These are phyloP conservation scores for Colletes collaris DNA, from an alignment of 2,888 invertebrate genomes.

Conservation along the genomic window DNA sequence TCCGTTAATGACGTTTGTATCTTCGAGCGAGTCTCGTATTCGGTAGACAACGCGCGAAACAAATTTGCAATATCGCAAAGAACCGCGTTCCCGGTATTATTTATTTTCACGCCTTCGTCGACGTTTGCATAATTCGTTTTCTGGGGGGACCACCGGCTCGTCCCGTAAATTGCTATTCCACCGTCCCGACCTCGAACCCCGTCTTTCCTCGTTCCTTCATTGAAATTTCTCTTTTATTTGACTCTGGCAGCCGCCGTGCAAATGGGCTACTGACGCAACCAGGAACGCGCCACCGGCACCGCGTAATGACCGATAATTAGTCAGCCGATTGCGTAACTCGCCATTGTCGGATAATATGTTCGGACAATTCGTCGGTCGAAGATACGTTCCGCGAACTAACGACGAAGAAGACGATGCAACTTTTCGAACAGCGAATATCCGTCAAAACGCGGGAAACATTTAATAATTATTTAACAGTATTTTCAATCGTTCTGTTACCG, in stretches of 20 bases:
- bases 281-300: slow-evolving; percentile 62
- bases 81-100: no score
- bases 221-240: slow-evolving; percentile 57
- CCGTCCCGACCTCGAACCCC: slow-evolving; percentile 24
- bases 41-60: no score
- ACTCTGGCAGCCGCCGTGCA: slow-evolving; percentile 35
- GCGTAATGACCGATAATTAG: slow-evolving; percentile 77
- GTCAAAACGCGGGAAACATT: no score
- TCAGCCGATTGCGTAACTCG: slow-evolving; percentile 57
- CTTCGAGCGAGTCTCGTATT: neutral
- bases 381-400: slow-evolving; percentile 39
- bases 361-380: slow-evolving; percentile 30
- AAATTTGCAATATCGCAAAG: no score
- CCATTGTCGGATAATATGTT: slow-evolving; percentile 64
- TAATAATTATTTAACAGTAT: no score
- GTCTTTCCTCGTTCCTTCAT: slow-evolving; percentile 15
- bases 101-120: neutral
- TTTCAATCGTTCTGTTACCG: no score
- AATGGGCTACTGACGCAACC: slow-evolving; percentile 68
- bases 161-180: neutral
- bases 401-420: slow-evolving; percentile 3
- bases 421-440: neutral
- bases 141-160: neutral
- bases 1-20: no score
- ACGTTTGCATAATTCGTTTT: neutral